Conservation (phyloP, 2,888 invertebrate genomes). For the Cacoxenus indagator region DNA sequence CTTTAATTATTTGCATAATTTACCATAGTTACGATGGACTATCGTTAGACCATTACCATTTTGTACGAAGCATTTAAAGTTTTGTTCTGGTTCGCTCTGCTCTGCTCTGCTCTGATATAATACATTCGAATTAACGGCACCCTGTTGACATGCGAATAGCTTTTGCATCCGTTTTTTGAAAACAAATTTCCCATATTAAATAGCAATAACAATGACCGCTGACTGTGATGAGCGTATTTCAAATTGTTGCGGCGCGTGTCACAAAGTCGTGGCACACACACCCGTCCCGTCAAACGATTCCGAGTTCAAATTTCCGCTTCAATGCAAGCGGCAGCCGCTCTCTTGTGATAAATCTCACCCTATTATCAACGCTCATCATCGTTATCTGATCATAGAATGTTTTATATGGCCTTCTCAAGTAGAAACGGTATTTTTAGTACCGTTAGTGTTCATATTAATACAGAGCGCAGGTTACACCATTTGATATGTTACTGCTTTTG, state of each 20-base stretch:
- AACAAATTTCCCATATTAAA: conserved; percentile 16
- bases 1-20: too few species aligned
- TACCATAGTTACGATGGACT: too few species aligned
- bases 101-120: neutral
- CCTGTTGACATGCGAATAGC: neutral
- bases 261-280: neutral
- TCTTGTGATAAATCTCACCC: conserved; percentile 3
- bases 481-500: neutral
- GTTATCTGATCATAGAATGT: conserved; percentile 14
- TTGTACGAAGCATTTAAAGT: too few species aligned
- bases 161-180: conserved; percentile 3
- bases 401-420: conserved; percentile 1
- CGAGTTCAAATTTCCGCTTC: conserved; percentile 8
- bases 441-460: neutral
- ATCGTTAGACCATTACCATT: too few species aligned
- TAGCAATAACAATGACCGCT: conserved; percentile 12
- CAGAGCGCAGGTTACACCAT: neutral
- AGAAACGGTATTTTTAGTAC: neutral
- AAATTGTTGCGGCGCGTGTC: conserved; percentile 1
- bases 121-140: neutral
- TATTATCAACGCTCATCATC: conserved; percentile 17
- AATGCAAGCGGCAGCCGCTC: neutral
- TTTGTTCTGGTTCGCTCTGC: too few species aligned
- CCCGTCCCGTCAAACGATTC: neutral
- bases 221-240: neutral